phyloP scores from a whole-genome alignment of 2,113 vertebrate genomes.

The Sapayoa aenigma region DNA sequence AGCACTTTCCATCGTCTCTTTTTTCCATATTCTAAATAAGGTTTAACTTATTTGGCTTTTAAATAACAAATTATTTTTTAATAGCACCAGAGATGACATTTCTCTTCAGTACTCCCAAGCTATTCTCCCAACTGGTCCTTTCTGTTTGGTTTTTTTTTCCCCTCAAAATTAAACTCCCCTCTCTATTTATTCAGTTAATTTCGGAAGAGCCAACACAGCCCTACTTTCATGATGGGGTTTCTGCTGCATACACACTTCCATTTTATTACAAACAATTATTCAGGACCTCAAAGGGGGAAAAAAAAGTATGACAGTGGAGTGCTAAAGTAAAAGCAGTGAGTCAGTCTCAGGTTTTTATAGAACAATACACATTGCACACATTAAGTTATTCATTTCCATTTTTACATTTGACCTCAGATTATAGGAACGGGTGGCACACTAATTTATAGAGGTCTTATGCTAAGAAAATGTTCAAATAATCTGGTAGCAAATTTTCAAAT shows the following conservation, averaged over 20 bases:
- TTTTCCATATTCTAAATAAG: background rate
- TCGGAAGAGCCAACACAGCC: background rate
- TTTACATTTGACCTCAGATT: background rate
- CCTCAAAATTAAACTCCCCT: background rate
- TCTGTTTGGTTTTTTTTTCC: background rate
- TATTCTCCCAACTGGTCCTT: background rate
- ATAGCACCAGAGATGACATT: background rate
- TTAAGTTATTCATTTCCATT: constrained; percentile 18
- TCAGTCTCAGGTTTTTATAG: background rate
- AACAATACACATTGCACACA: background rate
- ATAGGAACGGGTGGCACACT: background rate
- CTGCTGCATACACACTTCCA: background rate
- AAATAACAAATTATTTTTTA: background rate
- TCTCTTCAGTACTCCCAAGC: background rate
- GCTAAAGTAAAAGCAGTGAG: background rate
- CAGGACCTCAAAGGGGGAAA: background rate
- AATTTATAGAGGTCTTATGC: background rate
- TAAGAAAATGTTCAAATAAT: background rate
- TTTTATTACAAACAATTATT: background rate
- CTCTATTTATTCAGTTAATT: background rate
- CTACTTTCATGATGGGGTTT: background rate
- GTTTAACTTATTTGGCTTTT: background rate
- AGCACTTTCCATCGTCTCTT: background rate
- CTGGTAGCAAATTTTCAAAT: background rate
- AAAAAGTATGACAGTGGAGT: background rate